Evolutionary conservation across 53 echinoderm and acorn worm species (phyloP).

Genomic region (Patiria pectinifera): DNA sequence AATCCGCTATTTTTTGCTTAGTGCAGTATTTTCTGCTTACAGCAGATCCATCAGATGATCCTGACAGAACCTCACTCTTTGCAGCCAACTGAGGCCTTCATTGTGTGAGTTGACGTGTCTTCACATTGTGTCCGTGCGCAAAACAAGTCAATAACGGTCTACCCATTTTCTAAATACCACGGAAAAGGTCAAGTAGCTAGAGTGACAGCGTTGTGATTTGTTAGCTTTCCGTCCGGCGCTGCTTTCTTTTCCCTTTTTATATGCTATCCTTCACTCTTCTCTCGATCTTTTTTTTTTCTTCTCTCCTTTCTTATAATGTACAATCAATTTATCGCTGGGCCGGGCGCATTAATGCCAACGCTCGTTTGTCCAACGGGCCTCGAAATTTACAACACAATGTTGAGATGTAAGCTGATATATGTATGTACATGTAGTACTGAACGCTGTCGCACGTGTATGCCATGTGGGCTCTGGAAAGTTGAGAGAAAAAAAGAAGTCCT

Average conservation of each 20-base stretch:
- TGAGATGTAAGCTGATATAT: neutral
- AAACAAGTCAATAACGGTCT: conserved; percentile 11
- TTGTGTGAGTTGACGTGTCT: neutral
- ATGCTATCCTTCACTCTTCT: neutral
- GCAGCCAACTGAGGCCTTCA: neutral
- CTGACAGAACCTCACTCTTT: neutral
- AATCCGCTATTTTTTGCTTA: too few species aligned
- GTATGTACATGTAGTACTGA: neutral
- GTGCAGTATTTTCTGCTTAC: too few species aligned
- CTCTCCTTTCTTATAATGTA: neutral
- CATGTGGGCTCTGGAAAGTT: too few species aligned
- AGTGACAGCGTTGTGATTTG: conserved; percentile 45
- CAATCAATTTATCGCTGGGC: neutral
- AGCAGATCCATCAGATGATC: too few species aligned
- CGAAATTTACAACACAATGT: neutral
- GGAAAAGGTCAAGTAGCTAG: conserved; percentile 40
- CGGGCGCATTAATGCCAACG: neutral
- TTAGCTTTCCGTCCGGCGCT: neutral
- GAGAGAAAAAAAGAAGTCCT: too few species aligned
- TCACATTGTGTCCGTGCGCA: neutral
- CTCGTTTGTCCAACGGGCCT: neutral
- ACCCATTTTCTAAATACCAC: conserved; percentile 43
- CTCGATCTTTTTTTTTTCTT: neutral
- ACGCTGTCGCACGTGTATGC: neutral
- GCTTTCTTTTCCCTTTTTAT: neutral